phyloP scores from a whole-genome alignment of 2,113 vertebrate species.

The Gallinago undulata region DNA sequence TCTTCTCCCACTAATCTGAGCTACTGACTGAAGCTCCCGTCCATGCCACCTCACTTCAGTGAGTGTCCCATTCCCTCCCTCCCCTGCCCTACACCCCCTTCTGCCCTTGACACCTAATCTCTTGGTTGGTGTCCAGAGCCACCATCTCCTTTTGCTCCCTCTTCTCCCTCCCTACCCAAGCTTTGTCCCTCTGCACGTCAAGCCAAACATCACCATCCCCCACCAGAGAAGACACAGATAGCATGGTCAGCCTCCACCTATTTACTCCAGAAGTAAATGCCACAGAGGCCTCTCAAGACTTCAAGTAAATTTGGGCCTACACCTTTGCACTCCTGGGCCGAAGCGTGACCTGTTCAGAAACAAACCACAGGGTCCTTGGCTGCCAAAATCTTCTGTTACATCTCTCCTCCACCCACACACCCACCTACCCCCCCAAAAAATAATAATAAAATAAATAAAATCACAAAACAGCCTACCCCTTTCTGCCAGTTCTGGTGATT shows the following conservation, averaged over 20 bases:
- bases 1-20: neutral
- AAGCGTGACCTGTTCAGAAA: neutral
- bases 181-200: neutral
- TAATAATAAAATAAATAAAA: no score
- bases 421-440: no score
- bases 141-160: neutral
- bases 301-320: neutral
- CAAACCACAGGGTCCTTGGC: accelerated
- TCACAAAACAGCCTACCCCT: neutral
- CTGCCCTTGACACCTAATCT: neutral
- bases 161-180: neutral
- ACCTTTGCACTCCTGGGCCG: accelerated
- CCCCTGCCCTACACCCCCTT: no score
- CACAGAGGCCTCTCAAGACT: neutral
- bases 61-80: neutral
- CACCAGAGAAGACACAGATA: neutral
- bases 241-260: accelerated
- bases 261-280: neutral
- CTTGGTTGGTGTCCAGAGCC: neutral
- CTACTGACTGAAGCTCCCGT: neutral
- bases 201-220: no score
- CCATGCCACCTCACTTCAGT: neutral
- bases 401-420: no score
- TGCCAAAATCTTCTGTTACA: neutral
- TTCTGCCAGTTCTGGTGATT: neutral